These are phyloP conservation scores for Rhinatrema bivittatum DNA, from an alignment of 2,797 vertebrate genomes.

Conservation along the genomic window DNA sequence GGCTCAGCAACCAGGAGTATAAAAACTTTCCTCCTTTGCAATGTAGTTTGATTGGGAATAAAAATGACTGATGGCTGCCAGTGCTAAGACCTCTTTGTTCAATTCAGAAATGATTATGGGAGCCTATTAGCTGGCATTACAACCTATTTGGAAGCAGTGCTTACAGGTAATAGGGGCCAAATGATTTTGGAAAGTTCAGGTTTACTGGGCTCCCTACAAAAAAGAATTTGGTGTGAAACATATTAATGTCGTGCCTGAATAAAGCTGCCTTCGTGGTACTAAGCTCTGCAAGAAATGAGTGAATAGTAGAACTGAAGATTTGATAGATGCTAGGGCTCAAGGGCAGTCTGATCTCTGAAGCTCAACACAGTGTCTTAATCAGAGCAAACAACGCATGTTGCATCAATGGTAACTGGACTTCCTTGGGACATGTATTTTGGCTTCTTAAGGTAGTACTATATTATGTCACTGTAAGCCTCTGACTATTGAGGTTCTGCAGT, in stretches of 20 bases:
- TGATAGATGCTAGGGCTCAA: constrained; percentile 52
- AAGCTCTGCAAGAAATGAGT: constrained; percentile 49
- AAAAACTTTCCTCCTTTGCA: constrained; percentile 31
- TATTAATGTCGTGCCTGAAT: constrained; percentile 50
- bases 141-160: constrained; percentile 64
- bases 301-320: constrained; percentile 52
- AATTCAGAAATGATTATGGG: constrained; percentile 56
- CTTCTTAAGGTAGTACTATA: constrained; percentile 19
- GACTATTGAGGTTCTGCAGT: constrained; percentile 3
- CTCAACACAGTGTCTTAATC: constrained; percentile 62
- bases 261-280: constrained; percentile 39
- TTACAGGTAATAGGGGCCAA: constrained; percentile 65
- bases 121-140: constrained; percentile 65
- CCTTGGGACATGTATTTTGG: constrained; percentile 19
- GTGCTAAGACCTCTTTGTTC: constrained; percentile 53
- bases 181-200: constrained; percentile 70
- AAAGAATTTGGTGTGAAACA: constrained; percentile 55
- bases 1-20: constrained; percentile 26
- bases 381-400: constrained; percentile 33
- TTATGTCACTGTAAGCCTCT: constrained; percentile 18
- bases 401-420: constrained; percentile 23
- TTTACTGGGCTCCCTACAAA: constrained; percentile 54
- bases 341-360: constrained; percentile 55
- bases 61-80: constrained; percentile 54
- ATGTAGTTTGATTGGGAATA: constrained; percentile 52